These are phyloP conservation scores for Acromyrmex charruanus DNA, from an alignment of 1,140 invertebrate genomes.

Conservation along the genomic window DNA sequence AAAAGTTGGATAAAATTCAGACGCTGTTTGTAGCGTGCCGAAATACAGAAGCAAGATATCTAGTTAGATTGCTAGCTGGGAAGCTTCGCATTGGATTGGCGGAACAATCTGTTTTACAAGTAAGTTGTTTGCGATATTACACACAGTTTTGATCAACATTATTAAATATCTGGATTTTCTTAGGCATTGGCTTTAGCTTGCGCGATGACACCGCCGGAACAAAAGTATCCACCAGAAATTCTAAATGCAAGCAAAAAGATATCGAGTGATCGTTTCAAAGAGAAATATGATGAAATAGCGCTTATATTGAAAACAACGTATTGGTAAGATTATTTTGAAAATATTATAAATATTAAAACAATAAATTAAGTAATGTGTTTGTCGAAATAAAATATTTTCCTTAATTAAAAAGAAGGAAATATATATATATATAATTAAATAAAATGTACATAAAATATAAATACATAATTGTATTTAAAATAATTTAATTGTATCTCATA, in stretches of 20 bases:
- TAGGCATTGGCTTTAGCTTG: slow-evolving; percentile 95
- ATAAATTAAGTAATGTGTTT: background rate
- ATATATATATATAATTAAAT: no score
- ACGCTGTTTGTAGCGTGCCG: slow-evolving; percentile 97
- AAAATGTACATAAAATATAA: no score
- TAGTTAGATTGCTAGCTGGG: slow-evolving; percentile 96
- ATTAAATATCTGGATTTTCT: slow-evolving; percentile 34
- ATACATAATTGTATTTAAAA: background rate
- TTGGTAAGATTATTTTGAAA: slow-evolving; percentile 88
- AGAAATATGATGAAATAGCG: slow-evolving; percentile 92
- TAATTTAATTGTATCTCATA: no score
- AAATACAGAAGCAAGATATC: slow-evolving; percentile 95
- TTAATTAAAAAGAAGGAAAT: background rate
- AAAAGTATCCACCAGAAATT: slow-evolving; percentile 89
- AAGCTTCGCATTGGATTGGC: slow-evolving; percentile 98
- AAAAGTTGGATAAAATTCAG: slow-evolving; percentile 98
- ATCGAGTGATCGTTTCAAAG: slow-evolving; percentile 92
- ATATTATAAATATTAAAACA: slow-evolving; percentile 2
- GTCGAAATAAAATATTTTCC: background rate
- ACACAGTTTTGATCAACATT: background rate
- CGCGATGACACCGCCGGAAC: slow-evolving; percentile 90
- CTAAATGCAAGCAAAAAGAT: slow-evolving; percentile 89
- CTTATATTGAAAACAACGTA: slow-evolving; percentile 97
- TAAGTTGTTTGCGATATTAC: slow-evolving; percentile 63
- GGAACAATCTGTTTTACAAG: slow-evolving; percentile 97